Base-by-base conservation (phyloP, 2,797 vertebrate species). In the Hylomyscus alleni region DNA sequence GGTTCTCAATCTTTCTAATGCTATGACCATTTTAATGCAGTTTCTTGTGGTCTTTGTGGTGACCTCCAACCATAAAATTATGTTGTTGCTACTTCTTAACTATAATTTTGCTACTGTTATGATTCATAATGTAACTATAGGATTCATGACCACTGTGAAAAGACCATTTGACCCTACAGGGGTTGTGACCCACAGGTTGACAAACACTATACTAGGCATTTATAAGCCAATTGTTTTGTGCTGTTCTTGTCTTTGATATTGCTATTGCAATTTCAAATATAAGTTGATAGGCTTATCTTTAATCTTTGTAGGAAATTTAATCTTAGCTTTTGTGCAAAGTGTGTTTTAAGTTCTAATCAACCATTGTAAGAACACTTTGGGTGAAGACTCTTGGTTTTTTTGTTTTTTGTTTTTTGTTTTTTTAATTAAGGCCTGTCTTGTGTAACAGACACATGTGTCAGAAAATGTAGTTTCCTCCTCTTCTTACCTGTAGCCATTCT, bases 391-490 rank as follows among this genome's bases (percentile, higher is more conserved):
- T 29, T 47, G 44, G 44, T 44, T 44, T 44, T 44, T 44, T 44
- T 6, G 67, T 93, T 94, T 78, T 19, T 81, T 75, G 9, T 73
- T 93, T 94, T 82, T 19, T 44, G 9, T 73, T 93, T 94, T 82
- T 19, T 81, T 69, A 85, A 95, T 54, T 50, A 76, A 94, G 84
- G 8, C 83, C 34, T 81, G 6, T 20, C 20, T 58, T 31, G 20
- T 44, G 6, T 65, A 65, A 19, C 19, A 60, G 4, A 44, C 22
- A 34, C 9, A 69, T 1, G 50, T 37, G 50, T 58, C 17, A 40
- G 14, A 3, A 50, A 6, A 69, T 2, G 22, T 44, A 44, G 75
- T 67, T 94, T 86, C 54, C 77, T 85, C 20, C 12, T 12, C 6
- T 24, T 89, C 83, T 89, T 67, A 76, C 91, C 29, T 62, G 13